Percentiles rank a stretch among this genome's conserved stretches.
Evolutionary conservation across 2,797 vertebrate genomes (phyloP).

Genomic region (Taeniopygia guttata): DNA sequence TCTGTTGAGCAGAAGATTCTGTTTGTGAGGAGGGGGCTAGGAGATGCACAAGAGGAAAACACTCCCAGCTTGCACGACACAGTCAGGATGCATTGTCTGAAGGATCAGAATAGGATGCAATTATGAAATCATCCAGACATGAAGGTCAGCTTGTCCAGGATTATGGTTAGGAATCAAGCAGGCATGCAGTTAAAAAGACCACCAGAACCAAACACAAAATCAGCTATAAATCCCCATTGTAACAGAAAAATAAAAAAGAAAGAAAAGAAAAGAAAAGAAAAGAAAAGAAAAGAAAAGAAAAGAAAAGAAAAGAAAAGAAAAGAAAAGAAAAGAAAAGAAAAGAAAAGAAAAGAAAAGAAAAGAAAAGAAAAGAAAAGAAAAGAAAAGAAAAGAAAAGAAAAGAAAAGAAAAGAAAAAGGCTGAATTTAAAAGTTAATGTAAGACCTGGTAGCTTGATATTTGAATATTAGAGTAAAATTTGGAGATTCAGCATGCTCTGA

Average conservation of each 20-base stretch:
- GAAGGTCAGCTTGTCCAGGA: neutral
- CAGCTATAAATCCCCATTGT: neutral
- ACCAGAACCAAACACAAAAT: accelerated
- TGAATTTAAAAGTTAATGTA: neutral
- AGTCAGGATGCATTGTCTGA: neutral
- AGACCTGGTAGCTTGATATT: neutral
- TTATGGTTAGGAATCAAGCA: neutral
- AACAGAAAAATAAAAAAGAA: neutral
- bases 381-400: neutral
- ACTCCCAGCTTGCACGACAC: neutral
- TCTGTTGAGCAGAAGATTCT: neutral
- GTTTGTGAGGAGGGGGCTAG: neutral
- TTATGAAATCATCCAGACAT: neutral
- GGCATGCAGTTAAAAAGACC: neutral
- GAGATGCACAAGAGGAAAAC: neutral
- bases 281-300: neutral
- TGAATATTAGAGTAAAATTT: neutral
- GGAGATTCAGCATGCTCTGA: neutral
- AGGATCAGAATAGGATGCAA: neutral
- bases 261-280: neutral
- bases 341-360: neutral
- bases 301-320: neutral
- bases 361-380: neutral
- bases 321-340: neutral
- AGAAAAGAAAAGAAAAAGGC: accelerated